Evolutionary conservation across 2,113 vertebrate species (phyloP), one percentile per base, ranked within the genome.

Genomic region (Dascyllus trimaculatus): DNA sequence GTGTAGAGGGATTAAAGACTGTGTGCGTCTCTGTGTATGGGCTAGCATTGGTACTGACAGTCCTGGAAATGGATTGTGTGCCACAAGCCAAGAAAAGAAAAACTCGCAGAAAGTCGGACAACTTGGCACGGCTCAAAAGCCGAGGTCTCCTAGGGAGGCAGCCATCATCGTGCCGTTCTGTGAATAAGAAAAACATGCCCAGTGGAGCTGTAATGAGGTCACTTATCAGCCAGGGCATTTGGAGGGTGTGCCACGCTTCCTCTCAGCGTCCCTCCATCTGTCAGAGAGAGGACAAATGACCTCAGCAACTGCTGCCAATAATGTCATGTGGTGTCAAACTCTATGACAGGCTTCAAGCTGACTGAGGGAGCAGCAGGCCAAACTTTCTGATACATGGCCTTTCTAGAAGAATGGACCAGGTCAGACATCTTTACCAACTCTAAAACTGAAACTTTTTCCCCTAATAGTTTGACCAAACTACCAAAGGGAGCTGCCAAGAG

Each of bases 221-320:
- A 81, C 81, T 84, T 90, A 90, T 91, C 85, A 89, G 78, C 19
- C 64, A 58, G 84, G 76, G 84, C 78, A 82, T 81, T 81, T 32
- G 59, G 80, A 81, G 88, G 90, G 88, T 65, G 75, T 70, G 88
- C 64, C 85, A 25, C 19, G 9, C 82, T 88, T 91, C 89, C 89
- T 84, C 71, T 56, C 72, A 59, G 75, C 81, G 68, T 85, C 81
- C 80, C 77, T 88, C 85, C 86, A 78, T 90, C 89, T 87, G 87
- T 83, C 81, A 82, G 58, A 4, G 26, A 45, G 56, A 66, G 67
- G 75, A 74, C 61, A 65, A 67, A 74, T 74, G 76, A 84, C 86
- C 85, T 88, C 82, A 45, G 49, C 45, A 18, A 51, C 53, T 4
- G 29, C 64, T 65, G 85, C 71, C 76, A 81, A 29, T 75, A 45